A percentile compares a stretch with the other conserved stretches of the same genome.
These are phyloP conservation scores for Tanaodytes sp. DNA, from an alignment of 2,888 invertebrate genomes.

Conservation along the genomic window DNA sequence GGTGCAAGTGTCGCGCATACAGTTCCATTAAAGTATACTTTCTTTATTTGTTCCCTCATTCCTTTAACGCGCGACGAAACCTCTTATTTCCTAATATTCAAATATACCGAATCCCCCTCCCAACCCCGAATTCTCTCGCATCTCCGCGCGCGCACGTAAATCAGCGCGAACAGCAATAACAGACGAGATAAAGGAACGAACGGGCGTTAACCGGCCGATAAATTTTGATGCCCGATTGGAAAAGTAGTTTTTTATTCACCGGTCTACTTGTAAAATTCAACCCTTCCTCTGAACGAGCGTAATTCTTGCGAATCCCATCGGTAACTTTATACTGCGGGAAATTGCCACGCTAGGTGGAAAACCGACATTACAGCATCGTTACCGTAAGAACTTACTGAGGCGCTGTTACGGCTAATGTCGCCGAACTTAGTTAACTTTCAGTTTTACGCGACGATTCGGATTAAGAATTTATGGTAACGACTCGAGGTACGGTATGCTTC, in stretches of 20 bases:
- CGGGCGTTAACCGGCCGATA: slow-evolving; percentile 24
- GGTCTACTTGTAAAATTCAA: slow-evolving; percentile 53
- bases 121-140: background rate
- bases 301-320: slow-evolving; percentile 71
- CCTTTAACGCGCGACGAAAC: slow-evolving; percentile 1
- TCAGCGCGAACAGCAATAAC: no score
- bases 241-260: slow-evolving; percentile 41
- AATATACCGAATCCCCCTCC: slow-evolving; percentile 1
- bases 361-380: slow-evolving; percentile 71
- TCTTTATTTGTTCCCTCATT: slow-evolving; percentile 6
- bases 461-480: slow-evolving; percentile 72
- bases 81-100: slow-evolving; percentile 35
- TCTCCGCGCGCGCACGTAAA: no score
- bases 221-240: slow-evolving; percentile 44
- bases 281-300: slow-evolving; percentile 63
- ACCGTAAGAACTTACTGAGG: slow-evolving; percentile 70
- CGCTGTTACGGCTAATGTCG: slow-evolving; percentile 72
- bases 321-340: slow-evolving; percentile 72
- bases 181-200: slow-evolving; percentile 14
- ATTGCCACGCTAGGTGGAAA: slow-evolving; percentile 65
- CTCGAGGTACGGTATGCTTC: no score
- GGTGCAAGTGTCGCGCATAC: slow-evolving; percentile 44
- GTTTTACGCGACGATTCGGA: slow-evolving; percentile 72
- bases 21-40: slow-evolving; percentile 24
- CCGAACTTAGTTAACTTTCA: slow-evolving; percentile 71